Conservation (phyloP, 2,888 invertebrate genomes). For the Nymphalis c-album region DNA sequence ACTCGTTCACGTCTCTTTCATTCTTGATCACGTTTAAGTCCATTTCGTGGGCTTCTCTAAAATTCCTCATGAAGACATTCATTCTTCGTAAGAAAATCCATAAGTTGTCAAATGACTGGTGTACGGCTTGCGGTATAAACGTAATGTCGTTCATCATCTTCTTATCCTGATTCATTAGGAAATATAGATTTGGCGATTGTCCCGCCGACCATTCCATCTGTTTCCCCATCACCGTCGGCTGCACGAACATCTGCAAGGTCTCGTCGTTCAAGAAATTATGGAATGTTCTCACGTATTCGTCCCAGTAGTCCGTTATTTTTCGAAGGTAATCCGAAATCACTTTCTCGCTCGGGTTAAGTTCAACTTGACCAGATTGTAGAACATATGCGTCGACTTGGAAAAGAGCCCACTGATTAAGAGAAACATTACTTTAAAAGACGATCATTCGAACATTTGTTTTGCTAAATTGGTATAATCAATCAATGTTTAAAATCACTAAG, state of each 20-base stretch:
- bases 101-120: slow-evolving; percentile 83
- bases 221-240: slow-evolving; percentile 92
- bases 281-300: slow-evolving; percentile 85
- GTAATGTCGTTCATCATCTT: slow-evolving; percentile 78
- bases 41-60: slow-evolving; percentile 85
- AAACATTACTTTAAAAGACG: slow-evolving; percentile 7
- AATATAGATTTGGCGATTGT: slow-evolving; percentile 85
- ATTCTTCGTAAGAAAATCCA: slow-evolving; percentile 85
- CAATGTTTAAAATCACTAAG: no score
- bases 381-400: slow-evolving; percentile 82
- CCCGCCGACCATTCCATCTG: slow-evolving; percentile 89
- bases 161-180: slow-evolving; percentile 86
- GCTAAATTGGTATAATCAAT: no score
- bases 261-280: slow-evolving; percentile 87
- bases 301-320: slow-evolving; percentile 84
- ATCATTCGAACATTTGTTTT: no score
- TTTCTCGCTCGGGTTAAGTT: slow-evolving; percentile 83
- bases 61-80: slow-evolving; percentile 84
- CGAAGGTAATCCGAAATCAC: slow-evolving; percentile 81
- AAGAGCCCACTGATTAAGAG: slow-evolving; percentile 80
- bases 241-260: slow-evolving; percentile 86
- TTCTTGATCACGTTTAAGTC: slow-evolving; percentile 83
- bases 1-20: slow-evolving; percentile 84
- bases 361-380: slow-evolving; percentile 61
- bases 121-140: slow-evolving; percentile 81